Evolutionary conservation across 2,797 vertebrate species (phyloP).

Genomic region (Bovichtus diacanthus): DNA sequence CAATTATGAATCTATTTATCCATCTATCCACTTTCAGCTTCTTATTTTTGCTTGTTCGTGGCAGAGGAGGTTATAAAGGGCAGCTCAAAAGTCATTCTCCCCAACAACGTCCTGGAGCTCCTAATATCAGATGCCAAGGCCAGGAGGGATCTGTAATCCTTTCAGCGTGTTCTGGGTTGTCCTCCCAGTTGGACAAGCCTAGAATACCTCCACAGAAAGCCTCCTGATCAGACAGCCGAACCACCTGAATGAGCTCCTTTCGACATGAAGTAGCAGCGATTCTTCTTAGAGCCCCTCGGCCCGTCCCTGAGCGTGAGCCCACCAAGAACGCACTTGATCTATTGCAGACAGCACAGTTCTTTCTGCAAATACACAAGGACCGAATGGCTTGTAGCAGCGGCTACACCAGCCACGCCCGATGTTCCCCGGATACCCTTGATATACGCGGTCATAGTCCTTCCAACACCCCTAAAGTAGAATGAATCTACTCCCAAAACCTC

Average conservation of each 20-base stretch:
- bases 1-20: constrained; percentile 28
- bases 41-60: neutral
- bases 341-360: neutral
- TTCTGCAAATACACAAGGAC: neutral
- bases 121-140: constrained; percentile 18
- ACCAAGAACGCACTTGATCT: neutral
- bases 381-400: neutral
- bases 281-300: neutral
- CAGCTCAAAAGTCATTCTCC: neutral
- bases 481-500: neutral
- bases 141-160: constrained; percentile 27
- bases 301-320: neutral
- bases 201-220: constrained; percentile 11
- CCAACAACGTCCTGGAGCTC: neutral
- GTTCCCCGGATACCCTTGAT: neutral
- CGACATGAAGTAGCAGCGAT: neutral
- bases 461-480: neutral
- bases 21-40: constrained; percentile 6
- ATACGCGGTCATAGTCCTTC: neutral
- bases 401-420: neutral
- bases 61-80: neutral
- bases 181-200: constrained; percentile 16
- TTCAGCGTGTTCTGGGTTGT: constrained; percentile 12
- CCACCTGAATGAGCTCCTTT: constrained; percentile 3
- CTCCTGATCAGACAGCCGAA: neutral